Percentiles rank a stretch among this genome's conserved stretches.
phyloP scores from a whole-genome alignment of 2,888 invertebrate genomes.

The Netelia virgata region DNA sequence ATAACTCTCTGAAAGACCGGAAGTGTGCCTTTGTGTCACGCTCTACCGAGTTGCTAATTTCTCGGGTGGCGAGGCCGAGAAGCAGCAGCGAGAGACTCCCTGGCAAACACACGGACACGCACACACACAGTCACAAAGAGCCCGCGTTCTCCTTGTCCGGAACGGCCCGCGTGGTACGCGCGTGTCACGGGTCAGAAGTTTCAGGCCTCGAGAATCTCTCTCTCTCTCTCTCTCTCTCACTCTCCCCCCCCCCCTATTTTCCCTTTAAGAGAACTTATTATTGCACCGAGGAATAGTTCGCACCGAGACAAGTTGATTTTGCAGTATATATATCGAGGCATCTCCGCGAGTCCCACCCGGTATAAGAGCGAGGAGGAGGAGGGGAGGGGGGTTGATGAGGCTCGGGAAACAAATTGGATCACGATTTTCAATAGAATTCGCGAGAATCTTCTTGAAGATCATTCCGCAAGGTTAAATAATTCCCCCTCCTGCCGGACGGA shows the following conservation, averaged over 20 bases:
- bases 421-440: too few relatives aligned
- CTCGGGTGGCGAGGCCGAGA: constrained; percentile 54
- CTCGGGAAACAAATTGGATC: too few relatives aligned
- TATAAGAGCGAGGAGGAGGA: too few relatives aligned
- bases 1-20: constrained; percentile 62
- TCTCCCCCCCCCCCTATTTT: too few relatives aligned
- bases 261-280: too few relatives aligned
- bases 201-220: constrained; percentile 8
- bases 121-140: not conserved
- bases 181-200: constrained; percentile 62
- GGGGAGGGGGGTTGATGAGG: too few relatives aligned
- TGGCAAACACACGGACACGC: constrained; percentile 1
- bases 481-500: too few relatives aligned
- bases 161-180: not conserved
- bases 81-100: constrained; percentile 23
- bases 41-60: constrained; percentile 66
- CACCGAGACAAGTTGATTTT: too few relatives aligned
- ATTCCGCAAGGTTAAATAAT: not conserved
- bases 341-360: too few relatives aligned
- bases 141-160: constrained; percentile 21
- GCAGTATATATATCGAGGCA: too few relatives aligned
- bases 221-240: not conserved
- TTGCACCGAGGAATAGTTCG: too few relatives aligned
- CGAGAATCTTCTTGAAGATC: not conserved
- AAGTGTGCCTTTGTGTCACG: constrained; percentile 58